A percentile compares a stretch with the other conserved stretches of the same genome.
phyloP scores from a whole-genome alignment of 2,888 invertebrate species.

The Ypsolopha scabrella region DNA sequence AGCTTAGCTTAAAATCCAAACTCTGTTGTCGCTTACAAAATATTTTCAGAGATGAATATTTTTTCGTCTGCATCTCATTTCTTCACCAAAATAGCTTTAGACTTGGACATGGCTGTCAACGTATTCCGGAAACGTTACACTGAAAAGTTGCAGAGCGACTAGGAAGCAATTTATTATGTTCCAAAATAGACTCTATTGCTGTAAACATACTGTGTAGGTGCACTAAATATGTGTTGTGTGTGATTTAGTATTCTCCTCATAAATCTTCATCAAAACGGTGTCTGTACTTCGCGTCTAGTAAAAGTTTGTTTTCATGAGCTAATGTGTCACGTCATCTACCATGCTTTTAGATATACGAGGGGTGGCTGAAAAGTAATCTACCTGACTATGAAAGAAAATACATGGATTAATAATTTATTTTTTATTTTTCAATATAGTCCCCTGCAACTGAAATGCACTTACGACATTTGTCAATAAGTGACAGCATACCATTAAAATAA shows the following conservation, averaged over 20 bases:
- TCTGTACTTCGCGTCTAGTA: conserved; percentile 18
- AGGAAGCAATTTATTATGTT: conserved; percentile 35
- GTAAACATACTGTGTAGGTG: conserved; percentile 18
- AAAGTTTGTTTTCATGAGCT: too few relatives aligned
- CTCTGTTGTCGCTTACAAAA: too few relatives aligned
- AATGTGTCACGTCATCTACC: too few relatives aligned
- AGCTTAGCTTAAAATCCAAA: too few relatives aligned
- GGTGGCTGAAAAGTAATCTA: too few relatives aligned
- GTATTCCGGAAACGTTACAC: conserved; percentile 47
- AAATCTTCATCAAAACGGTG: conserved; percentile 49
- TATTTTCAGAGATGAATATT: not conserved
- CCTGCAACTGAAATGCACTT: too few relatives aligned
- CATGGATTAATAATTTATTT: too few relatives aligned
- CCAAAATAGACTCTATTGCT: conserved; percentile 36
- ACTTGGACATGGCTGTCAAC: conserved; percentile 26
- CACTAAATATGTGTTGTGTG: conserved; percentile 36
- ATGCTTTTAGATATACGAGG: too few relatives aligned
- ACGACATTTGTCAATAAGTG: too few relatives aligned
- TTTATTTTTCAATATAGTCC: too few relatives aligned
- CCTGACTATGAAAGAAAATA: too few relatives aligned
- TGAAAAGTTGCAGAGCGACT: conserved; percentile 45
- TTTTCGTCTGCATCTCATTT: conserved; percentile 33
- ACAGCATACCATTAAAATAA: too few relatives aligned
- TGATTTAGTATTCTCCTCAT: conserved; percentile 44
- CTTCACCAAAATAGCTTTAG: conserved; percentile 41